Evolutionary conservation across 2,113 vertebrate genomes (phyloP), one percentile per base, ranked within the genome.

Genomic region (Otis tarda): DNA sequence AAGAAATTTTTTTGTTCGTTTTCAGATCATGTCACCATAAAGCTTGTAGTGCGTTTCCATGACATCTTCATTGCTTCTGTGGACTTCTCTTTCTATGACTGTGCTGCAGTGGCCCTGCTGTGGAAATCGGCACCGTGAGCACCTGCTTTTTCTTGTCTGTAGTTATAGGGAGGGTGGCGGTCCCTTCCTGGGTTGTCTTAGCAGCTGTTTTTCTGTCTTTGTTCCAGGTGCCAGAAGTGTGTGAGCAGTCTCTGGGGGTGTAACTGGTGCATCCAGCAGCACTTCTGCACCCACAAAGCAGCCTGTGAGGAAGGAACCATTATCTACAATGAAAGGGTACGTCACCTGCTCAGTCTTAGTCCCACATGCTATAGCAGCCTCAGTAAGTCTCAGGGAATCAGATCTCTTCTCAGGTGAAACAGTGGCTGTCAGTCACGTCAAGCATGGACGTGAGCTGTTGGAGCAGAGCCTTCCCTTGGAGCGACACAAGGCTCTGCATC

Each of bases 201-300:
- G 77, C 33, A 81, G 43, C 73, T 93, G 65, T 70, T 85, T 81
- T 92, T 75, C 30, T 89, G 2, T 91, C 25, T 0, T 68, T 87
- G 22, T 53, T 96, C 43, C 94, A 99, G 99, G 77, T 99, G 99
- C 94, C 99, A 97, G 59, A 99, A 98, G 67, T 99, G 99, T 24
- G 99, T 99, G 93, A 97, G 98, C 96, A 99, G 99, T 95, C 98
- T 89, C 50, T 99, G 99, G 99, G 98, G 99, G 39, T 99, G 99
- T 93, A 99, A 99, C 97, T 99, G 99, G 99, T 99, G 99, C 24
- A 97, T 99, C 89, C 99, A 99, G 94, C 98, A 99, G 93, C 99
- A 99, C 90, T 93, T 97, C 24, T 99, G 99, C 71, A 99, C 99
- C 13, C 99, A 99, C 97, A 99, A 99, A 96, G 94, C 98, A 57